Percentiles rank a stretch among this genome's conserved stretches.
phyloP scores from a whole-genome alignment of 2,797 vertebrate genomes.

The Pogoniulus pusillus region DNA sequence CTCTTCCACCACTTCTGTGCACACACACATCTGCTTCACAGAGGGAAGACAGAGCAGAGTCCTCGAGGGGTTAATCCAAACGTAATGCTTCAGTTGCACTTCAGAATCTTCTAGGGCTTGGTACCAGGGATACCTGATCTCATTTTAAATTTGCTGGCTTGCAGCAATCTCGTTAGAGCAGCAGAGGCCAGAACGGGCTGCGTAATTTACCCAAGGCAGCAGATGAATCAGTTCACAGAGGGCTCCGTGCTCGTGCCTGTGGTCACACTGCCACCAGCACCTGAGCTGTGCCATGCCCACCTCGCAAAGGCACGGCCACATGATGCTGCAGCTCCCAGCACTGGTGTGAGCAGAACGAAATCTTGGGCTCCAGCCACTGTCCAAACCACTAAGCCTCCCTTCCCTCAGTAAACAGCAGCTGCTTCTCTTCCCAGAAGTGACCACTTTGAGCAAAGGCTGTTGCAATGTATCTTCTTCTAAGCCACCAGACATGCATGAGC shows the following conservation, averaged over 20 bases:
- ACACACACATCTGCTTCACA: background rate
- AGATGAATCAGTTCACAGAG: background rate
- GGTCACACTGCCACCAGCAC: background rate
- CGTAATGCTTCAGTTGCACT: background rate
- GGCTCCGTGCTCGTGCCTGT: background rate
- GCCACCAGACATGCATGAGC: background rate
- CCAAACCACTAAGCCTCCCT: slow-evolving; percentile 41
- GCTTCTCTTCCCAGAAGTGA: slow-evolving; percentile 53
- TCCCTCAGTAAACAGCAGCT: slow-evolving; percentile 52
- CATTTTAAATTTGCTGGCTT: background rate
- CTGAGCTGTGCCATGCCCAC: background rate
- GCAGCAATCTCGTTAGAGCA: background rate
- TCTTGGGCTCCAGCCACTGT: slow-evolving; percentile 3
- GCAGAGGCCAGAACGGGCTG: background rate
- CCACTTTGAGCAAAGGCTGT: slow-evolving; percentile 18
- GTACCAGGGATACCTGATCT: background rate
- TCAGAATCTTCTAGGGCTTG: background rate
- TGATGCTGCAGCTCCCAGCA: background rate
- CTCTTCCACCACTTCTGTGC: background rate
- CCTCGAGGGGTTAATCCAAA: background rate
- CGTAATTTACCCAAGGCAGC: background rate
- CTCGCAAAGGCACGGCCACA: background rate
- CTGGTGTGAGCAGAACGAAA: slow-evolving; percentile 25
- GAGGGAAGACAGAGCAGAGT: background rate
- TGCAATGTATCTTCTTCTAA: slow-evolving; percentile 25